A percentile compares a stretch with the other conserved stretches of the same genome.
Conservation (phyloP, 2,888 invertebrate genomes). For the Sesia bembeciformis region DNA sequence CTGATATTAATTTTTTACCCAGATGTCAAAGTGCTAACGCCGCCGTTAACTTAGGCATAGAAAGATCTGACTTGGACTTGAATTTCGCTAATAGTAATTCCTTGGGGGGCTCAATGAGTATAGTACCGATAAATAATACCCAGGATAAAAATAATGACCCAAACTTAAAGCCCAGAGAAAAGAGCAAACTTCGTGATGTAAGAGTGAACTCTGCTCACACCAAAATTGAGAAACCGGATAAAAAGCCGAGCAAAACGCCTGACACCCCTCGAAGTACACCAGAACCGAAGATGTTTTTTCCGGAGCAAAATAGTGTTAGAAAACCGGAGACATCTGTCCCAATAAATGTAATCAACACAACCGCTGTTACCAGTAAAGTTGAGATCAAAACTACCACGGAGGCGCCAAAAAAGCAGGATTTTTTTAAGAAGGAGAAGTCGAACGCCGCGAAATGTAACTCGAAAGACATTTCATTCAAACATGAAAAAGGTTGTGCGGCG, state of each 20-base stretch:
- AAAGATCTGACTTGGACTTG: slow-evolving; percentile 47
- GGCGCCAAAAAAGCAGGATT: slow-evolving; percentile 65
- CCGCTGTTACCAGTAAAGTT: slow-evolving; percentile 43
- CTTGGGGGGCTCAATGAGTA: slow-evolving; percentile 45
- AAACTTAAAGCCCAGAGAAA: slow-evolving; percentile 53
- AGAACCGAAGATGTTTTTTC: slow-evolving; percentile 65
- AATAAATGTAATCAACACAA: slow-evolving; percentile 61
- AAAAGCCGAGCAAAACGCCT: slow-evolving; percentile 42
- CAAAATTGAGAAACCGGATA: slow-evolving; percentile 60
- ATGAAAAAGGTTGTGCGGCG: slow-evolving; percentile 55
- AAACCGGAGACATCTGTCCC: slow-evolving; percentile 63
- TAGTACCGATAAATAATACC: slow-evolving; percentile 30
- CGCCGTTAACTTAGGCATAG: slow-evolving; percentile 51
- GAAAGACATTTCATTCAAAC: slow-evolving; percentile 53
- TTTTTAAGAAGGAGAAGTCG: slow-evolving; percentile 68
- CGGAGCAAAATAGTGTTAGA: slow-evolving; percentile 48
- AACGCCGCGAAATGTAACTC: slow-evolving; percentile 47
- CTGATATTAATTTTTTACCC: slow-evolving; percentile 58
- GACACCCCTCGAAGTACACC: slow-evolving; percentile 57
- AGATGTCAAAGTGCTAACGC: slow-evolving; percentile 65
- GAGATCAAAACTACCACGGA: slow-evolving; percentile 49
- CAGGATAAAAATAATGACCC: slow-evolving; percentile 53
- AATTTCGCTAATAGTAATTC: slow-evolving; percentile 41
- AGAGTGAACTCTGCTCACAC: slow-evolving; percentile 67
- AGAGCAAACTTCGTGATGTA: slow-evolving; percentile 62